These are phyloP conservation scores for Sardinella longiceps DNA, from an alignment of 2,797 vertebrate species.

Conservation along the genomic window DNA sequence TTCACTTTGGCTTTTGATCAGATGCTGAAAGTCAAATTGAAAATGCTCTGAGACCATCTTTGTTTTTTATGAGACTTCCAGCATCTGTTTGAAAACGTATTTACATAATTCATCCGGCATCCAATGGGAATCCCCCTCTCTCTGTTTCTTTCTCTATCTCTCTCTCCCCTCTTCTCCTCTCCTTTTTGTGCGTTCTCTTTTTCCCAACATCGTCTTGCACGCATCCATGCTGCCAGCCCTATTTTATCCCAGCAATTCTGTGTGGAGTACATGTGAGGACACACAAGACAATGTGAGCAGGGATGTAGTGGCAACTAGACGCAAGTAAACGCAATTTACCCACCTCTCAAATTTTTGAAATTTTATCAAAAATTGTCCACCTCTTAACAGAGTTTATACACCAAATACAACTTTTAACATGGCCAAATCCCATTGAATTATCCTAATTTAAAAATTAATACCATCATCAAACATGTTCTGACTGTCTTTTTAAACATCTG, in stretches of 20 bases:
- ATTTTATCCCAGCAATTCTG: slow-evolving; percentile 44
- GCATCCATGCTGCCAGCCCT: slow-evolving; percentile 32
- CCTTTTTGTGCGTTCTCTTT: background rate
- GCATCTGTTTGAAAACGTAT: slow-evolving; percentile 64
- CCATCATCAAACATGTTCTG: too few relatives aligned
- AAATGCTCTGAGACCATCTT: slow-evolving; percentile 67
- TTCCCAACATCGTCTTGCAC: slow-evolving; percentile 2
- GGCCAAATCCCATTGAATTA: too few relatives aligned
- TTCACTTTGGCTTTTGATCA: slow-evolving; percentile 57
- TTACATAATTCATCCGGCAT: slow-evolving; percentile 69
- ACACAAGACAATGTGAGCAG: slow-evolving; percentile 25
- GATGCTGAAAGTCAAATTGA: slow-evolving; percentile 61
- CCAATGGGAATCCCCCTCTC: slow-evolving; percentile 46
- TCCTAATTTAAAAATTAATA: too few relatives aligned
- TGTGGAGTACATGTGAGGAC: slow-evolving; percentile 43
- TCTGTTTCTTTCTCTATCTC: background rate
- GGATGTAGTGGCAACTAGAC: too few relatives aligned
- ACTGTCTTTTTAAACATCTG: too few relatives aligned
- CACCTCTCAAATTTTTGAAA: too few relatives aligned
- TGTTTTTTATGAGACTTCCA: slow-evolving; percentile 66
- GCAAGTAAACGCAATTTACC: too few relatives aligned
- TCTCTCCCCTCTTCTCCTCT: background rate
- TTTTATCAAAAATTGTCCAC: too few relatives aligned
- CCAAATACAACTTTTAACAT: too few relatives aligned
- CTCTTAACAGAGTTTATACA: too few relatives aligned